These are phyloP conservation scores for Danaus chrysippus DNA, from an alignment of 2,888 invertebrate genomes.

Conservation along the genomic window DNA sequence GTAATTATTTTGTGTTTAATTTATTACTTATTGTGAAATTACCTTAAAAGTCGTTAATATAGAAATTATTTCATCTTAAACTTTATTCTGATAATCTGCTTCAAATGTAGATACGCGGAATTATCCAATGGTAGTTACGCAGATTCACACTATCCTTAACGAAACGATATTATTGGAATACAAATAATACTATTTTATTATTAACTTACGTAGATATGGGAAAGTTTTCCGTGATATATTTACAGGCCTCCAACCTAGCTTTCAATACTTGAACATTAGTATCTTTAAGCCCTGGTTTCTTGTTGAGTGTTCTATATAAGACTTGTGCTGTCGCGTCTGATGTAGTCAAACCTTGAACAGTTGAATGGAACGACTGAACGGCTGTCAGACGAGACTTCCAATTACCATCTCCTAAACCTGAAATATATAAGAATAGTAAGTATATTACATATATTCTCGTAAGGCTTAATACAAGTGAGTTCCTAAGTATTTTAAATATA, in stretches of 20 bases:
- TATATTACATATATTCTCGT: background rate
- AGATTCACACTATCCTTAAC: no score
- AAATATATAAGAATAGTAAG: background rate
- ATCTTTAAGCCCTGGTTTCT: constrained; percentile 93
- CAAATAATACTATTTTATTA: constrained; percentile 3
- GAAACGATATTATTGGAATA: background rate
- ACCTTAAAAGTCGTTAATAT: no score
- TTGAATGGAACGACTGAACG: constrained; percentile 84
- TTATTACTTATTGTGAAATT: no score
- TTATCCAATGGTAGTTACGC: no score
- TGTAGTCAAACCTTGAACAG: constrained; percentile 80
- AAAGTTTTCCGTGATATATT: constrained; percentile 87
- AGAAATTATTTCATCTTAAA: no score
- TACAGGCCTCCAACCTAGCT: constrained; percentile 87
- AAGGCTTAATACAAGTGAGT: background rate
- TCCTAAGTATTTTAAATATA: no score
- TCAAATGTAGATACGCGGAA: no score
- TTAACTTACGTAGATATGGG: constrained; percentile 81
- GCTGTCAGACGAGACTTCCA: constrained; percentile 91
- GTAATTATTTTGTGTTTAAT: no score
- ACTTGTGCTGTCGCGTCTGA: constrained; percentile 86
- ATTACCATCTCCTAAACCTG: constrained; percentile 86
- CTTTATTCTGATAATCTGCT: no score
- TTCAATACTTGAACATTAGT: constrained; percentile 95
- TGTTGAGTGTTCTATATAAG: constrained; percentile 84